Evolutionary conservation across 2,797 vertebrate species (phyloP).

Genomic region (Alosa sapidissima): DNA sequence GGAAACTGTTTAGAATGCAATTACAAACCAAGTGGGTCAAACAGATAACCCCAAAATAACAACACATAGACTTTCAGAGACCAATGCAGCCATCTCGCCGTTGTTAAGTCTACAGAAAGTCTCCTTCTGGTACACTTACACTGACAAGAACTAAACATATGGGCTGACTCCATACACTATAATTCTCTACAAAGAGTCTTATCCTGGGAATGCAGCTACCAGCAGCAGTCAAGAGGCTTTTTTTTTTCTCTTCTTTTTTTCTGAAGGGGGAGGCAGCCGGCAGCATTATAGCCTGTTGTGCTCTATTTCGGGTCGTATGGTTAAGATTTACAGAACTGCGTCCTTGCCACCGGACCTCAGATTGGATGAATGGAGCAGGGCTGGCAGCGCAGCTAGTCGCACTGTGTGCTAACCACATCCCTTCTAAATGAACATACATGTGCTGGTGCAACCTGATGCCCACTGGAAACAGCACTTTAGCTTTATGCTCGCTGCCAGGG

Average conservation of each 20-base stretch:
- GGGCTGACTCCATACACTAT: constrained; percentile 60
- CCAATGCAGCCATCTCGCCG: neutral
- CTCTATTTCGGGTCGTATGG: constrained; percentile 67
- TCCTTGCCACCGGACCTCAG: constrained; percentile 33
- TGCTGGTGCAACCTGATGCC: constrained; percentile 70
- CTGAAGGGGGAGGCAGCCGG: constrained; percentile 39
- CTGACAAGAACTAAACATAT: constrained; percentile 54
- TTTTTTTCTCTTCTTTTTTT: constrained; percentile 43
- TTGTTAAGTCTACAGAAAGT: neutral
- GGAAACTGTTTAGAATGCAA: neutral
- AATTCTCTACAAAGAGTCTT: constrained; percentile 49
- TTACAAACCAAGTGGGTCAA: constrained; percentile 5
- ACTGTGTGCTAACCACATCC: constrained; percentile 64
- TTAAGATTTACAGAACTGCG: constrained; percentile 65
- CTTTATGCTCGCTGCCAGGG: constrained; percentile 57
- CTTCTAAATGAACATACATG: constrained; percentile 64
- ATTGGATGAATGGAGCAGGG: constrained; percentile 41
- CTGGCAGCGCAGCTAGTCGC: constrained; percentile 51
- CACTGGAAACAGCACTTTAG: constrained; percentile 67
- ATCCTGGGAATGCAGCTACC: constrained; percentile 40
- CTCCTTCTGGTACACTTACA: neutral
- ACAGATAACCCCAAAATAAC: neutral
- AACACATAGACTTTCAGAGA: neutral
- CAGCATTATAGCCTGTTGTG: constrained; percentile 60
- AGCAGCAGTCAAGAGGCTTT: constrained; percentile 46